Conservation (phyloP, 2,113 vertebrate genomes). For the Pan troglodytes region NHGRI_mPanTro3-v2.1_pri NC_072412.2:64163001-64163500, state of each 20-base stretch:
- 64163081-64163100: not conserved
- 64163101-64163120: not conserved
- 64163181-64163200: not conserved
- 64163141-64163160: fast-evolving
- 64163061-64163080: not conserved
- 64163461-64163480: not conserved
- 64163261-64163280: not conserved
- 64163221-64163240: not conserved
- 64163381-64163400: not conserved
- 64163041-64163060: not conserved
- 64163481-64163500: not conserved
- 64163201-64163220: not conserved
- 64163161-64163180: not conserved
- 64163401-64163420: not conserved
- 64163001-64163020: not conserved
- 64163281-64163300: not conserved
- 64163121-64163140: not conserved
- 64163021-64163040: not conserved
- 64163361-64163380: not conserved
- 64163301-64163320: not conserved
- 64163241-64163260: not conserved
- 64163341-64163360: not conserved
- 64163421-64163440: not conserved
- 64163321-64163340: fast-evolving
- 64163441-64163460: not conserved